Base-by-base conservation (phyloP, 92 coral and sea anemone genomes). In the Phenganax stokvisi region DNA sequence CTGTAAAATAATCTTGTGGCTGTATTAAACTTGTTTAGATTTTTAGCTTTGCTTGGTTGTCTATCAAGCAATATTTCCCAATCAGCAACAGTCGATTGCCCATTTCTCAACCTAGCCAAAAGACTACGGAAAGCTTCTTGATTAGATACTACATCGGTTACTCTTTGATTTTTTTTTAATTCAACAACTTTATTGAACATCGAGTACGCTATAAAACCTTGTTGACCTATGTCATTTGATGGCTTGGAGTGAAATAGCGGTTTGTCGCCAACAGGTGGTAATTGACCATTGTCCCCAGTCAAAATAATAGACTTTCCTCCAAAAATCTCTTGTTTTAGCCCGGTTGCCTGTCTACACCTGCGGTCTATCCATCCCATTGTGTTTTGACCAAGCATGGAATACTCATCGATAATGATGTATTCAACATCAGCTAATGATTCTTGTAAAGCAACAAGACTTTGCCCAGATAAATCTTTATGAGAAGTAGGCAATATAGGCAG, bases 261-360 rank as follows among this genome's bases (percentile, higher is more conserved):
- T 53, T 84, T 82, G 57, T 89, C 89, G 64, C 73, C 71, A 13
- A 89, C 85, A 2, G 88, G 88, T 64, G 88, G 89, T 6, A 86
- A 69, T 30, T 89, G 92, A 55, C 57, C 92, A 84, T 76, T 89
- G 83, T 84, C 82, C 27, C 92, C 89, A 8, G 81, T 87, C 51
- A 89, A 62, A 13, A 85, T 85, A 31, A 89, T 84, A 16, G 89
- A 82, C 29, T 79, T 81, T 10, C 89, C 89, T 66, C 90, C 90
- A 82, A 87, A 87, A 17, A 86, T 87, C 51, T 75, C 59, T 29
- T 84, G 81, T 15, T 64, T 29, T 25, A 55, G 57, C 7, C 90
- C 89, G 66, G 88, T 68, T 27, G 37, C 73, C 47, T 68, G 73
- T 68, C 73, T 68, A 28, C 73, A 68, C 37, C 73, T 28, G 3